phyloP scores from a whole-genome alignment of 1,140 invertebrate genomes.

The Caenorhabditis tropicalis region DNA sequence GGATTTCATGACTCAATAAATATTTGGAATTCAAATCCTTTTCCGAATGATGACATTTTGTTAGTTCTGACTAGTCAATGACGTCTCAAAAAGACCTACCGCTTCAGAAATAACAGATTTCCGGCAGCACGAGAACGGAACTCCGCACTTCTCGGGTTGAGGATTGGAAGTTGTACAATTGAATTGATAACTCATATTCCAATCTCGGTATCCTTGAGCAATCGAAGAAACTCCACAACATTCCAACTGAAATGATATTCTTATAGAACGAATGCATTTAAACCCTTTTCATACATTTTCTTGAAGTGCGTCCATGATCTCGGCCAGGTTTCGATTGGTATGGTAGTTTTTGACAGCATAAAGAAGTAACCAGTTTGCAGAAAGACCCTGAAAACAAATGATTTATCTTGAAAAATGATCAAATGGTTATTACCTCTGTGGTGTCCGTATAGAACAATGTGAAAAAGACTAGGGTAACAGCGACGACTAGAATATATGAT shows the following conservation, averaged over 20 bases:
- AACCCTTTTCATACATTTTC: constrained; percentile 31
- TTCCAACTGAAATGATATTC: constrained; percentile 64
- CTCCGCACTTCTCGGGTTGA: constrained; percentile 71
- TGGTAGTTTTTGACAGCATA: constrained; percentile 53
- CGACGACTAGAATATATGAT: constrained; percentile 65
- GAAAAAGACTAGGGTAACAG: constrained; percentile 65
- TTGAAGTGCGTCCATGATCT: constrained; percentile 48
- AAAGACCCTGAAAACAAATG: constrained; percentile 40
- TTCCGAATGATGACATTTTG: neutral
- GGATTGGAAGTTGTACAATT: constrained; percentile 68
- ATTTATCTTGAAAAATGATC: neutral
- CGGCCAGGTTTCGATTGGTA: constrained; percentile 49
- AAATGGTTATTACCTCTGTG: constrained; percentile 56
- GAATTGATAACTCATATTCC: constrained; percentile 71
- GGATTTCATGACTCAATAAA: neutral
- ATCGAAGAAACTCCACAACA: constrained; percentile 70
- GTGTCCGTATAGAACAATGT: constrained; percentile 71
- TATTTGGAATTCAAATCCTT: neutral
- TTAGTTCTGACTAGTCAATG: neutral
- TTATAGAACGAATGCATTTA: neutral
- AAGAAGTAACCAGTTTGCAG: constrained; percentile 47
- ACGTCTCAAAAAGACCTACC: constrained; percentile 40
- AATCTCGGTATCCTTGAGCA: constrained; percentile 68
- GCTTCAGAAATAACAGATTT: constrained; percentile 67
- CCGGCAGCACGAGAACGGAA: constrained; percentile 69